Base-by-base conservation (phyloP, 2,888 invertebrate genomes). In the Camptogramma bilineatum region DNA sequence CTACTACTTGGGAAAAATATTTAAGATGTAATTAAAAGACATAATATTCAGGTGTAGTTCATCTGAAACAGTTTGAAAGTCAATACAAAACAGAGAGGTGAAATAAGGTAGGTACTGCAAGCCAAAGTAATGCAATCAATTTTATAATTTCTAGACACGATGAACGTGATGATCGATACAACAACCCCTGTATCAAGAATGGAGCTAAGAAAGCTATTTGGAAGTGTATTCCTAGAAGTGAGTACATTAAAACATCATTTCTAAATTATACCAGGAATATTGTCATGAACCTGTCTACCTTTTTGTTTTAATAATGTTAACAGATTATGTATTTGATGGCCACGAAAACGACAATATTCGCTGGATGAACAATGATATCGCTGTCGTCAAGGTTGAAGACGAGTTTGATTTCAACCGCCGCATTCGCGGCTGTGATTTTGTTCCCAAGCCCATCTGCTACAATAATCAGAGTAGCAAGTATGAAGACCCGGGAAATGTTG, bases 341-440 rank as follows among this genome's bases (percentile, higher is more conserved):
- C 85, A 86, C 50, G 84, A 86, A 47, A 85, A 85, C 60, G 86
- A 87, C 68, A 87, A 87, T 63, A 79, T 87, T 4, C 72, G 86
- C 34, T 87, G 87, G 87, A 86, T 87, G 86, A 85, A 82, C 73
- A 86, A 87, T 59, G 87, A 87, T 64, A 85, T 87, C 31, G 87
- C 87, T 0, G 76, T 87, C 0, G 85, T 87, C 0, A 86, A 83
- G 55, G 78, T 83, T 0, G 87, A 87, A 24, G 85, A 85, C 0
- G 85, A 86, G 31, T 86, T 87, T 31, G 85, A 86, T 64, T 86
- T 87, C 71, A 74, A 69, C 0, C 73, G 85, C 0, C 75, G 84
- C 4, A 64, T 86, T 9, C 68, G 80, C 16, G 87, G 86, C 2
- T 87, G 87, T 24, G 86, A 86, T 48, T 86, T 78, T 57, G 56